Evolutionary conservation across 2,113 vertebrate species (phyloP), one percentile per base, ranked within the genome.

Genomic region (Benitochromis conjunctus): DNA sequence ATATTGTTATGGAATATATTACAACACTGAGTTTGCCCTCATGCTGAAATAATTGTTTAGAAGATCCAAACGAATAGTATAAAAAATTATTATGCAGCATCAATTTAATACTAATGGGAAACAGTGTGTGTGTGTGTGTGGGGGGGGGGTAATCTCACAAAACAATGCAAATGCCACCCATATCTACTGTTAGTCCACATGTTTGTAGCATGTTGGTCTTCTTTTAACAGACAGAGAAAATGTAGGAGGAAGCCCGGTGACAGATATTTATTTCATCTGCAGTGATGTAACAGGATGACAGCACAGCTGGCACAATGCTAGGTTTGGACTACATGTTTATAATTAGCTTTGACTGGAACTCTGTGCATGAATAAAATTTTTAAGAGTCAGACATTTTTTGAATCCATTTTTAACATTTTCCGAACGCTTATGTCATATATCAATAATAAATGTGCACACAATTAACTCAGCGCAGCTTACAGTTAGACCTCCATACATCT

Each of bases 271-370:
- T 29, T 71, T 29, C 7, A 46, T 46, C 38, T 6, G 21, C 41
- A 74, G 66, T 74, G 9, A 48, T 74, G 3, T 48, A 53, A 53
- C 12, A 12, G 41, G 41, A 4, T 13, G 11, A 43, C n/a, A 74
- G 38, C 46, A 10, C n/a, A 46, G 21, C 10, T 46, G 41, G 6
- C 8, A 18, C 21, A 4, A 18, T 0, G 26, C 9, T 46, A 18
- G 0, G 46, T 46, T 26, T 46, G 10, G 9, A 14, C 38, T 46
- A 3, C 64, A 10, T 9, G 38, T 26, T 26, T 41, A 14, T 66
- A 11, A 5, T 43, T 11, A 0, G 16, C 66, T 51, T 51, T 3
- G 16, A 14, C 48, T 71, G 5, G 18, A 0, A 26, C 21, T 21
- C 19, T 69, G 36, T 43, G 21, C 7, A 43, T 43, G 12, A 6